Evolutionary conservation across 1,140 invertebrate genomes (phyloP), one percentile per base, ranked within the genome.

Genomic region (Hyles vespertilio): DNA sequence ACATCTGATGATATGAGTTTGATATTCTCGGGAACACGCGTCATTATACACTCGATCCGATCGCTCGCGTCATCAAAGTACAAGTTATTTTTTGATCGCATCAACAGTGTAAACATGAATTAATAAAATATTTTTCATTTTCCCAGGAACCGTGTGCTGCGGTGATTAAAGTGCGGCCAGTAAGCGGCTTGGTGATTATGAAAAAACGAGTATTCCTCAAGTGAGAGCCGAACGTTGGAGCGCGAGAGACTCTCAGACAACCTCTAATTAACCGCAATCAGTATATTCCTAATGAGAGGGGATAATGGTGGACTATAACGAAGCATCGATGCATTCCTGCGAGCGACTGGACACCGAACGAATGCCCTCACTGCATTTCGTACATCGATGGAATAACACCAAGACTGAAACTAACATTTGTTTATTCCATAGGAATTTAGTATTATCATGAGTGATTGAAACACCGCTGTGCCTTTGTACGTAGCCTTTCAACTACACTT

Each of bases 191-290:
- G 77, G 74, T 77, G 80, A 79, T 82, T 83, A 77, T 81, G 82
- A 81, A 87, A 56, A 86, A 87, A 79, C 72, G 70, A 81, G 78
- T 80, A 81, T 81, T 87, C 72, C 68, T 84, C 74, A 68, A 77
- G 79, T 77, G 75, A 72, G 72, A 76, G 57, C 68, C 72, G 77
- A 79, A 67, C 72, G 74, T 58, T 69, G 77, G 77, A 80, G 80
- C 77, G 81, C 78, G 69, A 76, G 76, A 66, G 77, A 74, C 77
- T 81, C 69, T 56, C 69, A 81, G 82, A 72, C 79, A 86, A 76
- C 81, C 86, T 79, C 74, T 84, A 89, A 89, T 89, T 89, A 88
- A 86, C 74, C 80, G 81, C 80, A 89, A 89, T 89, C 86, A 87
- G 85, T 86, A 81, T 89, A 87, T 89, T 87, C 81, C 84, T 89